phyloP scores from a whole-genome alignment of 64 coral and sea anemone genomes.

The Trachythela sp. region DNA sequence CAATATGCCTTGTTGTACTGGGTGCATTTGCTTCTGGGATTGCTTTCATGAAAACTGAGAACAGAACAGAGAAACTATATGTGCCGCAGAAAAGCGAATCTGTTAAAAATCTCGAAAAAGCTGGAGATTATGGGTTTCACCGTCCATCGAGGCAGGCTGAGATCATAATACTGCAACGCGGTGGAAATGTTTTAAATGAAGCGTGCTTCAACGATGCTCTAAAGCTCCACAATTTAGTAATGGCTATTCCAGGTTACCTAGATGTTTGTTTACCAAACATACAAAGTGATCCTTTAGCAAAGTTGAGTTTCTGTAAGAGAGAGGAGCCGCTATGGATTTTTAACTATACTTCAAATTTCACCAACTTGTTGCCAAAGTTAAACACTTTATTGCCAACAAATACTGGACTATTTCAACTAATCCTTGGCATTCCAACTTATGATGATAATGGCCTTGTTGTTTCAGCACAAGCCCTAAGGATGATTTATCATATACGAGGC shows the following conservation, averaged over 20 bases:
- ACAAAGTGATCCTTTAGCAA: background rate
- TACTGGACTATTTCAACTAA: background rate
- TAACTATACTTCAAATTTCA: background rate
- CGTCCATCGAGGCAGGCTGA: conserved; percentile 36
- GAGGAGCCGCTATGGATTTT: background rate
- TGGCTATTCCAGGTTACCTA: conserved; percentile 21
- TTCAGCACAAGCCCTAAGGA: background rate
- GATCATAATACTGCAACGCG: conserved; percentile 44
- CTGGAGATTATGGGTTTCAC: conserved; percentile 51
- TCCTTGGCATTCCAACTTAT: background rate
- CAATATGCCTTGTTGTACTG: conserved; percentile 38
- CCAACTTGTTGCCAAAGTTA: background rate
- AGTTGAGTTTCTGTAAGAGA: background rate
- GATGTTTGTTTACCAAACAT: conserved; percentile 49
- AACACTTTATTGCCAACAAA: background rate
- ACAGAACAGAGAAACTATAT: conserved; percentile 63
- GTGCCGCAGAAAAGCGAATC: conserved; percentile 76
- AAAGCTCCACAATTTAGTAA: conserved; percentile 38
- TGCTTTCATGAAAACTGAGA: conserved; percentile 57
- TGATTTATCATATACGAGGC: background rate
- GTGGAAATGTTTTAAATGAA: conserved; percentile 36
- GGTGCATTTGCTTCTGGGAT: conserved; percentile 50
- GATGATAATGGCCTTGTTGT: background rate
- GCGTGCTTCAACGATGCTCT: conserved; percentile 53
- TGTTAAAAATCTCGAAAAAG: conserved; percentile 66